Evolutionary conservation across 2,797 vertebrate genomes (phyloP), one percentile per base, ranked within the genome.

Genomic region (Takifugu rubripes): DNA sequence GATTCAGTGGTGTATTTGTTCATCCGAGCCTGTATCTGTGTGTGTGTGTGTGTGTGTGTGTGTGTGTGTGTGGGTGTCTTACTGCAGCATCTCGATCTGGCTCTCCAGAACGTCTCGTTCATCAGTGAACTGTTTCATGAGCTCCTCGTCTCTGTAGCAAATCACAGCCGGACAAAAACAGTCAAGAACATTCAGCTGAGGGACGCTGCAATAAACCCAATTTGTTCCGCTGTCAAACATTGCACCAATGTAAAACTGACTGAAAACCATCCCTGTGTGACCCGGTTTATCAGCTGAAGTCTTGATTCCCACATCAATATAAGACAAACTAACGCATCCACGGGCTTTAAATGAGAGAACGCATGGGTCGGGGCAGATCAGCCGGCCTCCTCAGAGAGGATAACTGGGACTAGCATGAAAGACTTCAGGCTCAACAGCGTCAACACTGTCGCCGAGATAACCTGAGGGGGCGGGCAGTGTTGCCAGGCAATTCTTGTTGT

Each of bases 21-120:
- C 1, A 21, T 21, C 21, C 21, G 21, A 21, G 21, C 21, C 21
- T 21, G 21, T 21, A 21, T 21, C 21, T 17, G 17, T 17, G 17
- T 17, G 3, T n/a, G n/a, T 21, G 1, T 21, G 5, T 21, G 9
- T 46, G 6, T 40, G 27, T 59, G n/a, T n/a, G 5, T 51, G 21
- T 42, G 25, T 55, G 15, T 48, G n/a, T n/a, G 5, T 51, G 21
- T 42, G 25, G 55, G 15, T 48, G 57, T 92, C 95, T 92, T 90
- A 99, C 97, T 98, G 96, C 71, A 98, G 89, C 43, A 98, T 90
- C 84, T 96, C 93, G 60, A 98, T 94, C 89, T 98, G 97, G 70
- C 90, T 92, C 89, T 95, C 94, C 82, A 98, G 86, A 79, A 90
- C 89, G 66, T 92, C 94, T 77, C 94, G 91, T 72, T 98, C 95